These are phyloP conservation scores for Rhipidura dahli DNA, from an alignment of 2,113 vertebrate species.

Conservation along the genomic window DNA sequence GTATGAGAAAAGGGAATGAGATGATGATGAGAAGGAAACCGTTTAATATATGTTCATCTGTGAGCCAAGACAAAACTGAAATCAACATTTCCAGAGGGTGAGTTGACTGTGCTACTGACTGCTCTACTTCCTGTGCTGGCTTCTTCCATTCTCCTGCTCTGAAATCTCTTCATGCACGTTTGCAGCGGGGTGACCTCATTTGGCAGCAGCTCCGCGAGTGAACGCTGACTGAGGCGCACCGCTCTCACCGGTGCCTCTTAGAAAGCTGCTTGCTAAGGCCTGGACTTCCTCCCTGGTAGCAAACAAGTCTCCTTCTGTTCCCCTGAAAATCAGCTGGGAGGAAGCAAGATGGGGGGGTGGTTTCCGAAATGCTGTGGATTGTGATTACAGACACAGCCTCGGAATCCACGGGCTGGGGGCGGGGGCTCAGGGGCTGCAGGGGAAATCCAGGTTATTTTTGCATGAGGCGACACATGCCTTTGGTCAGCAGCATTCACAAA, in stretches of 20 bases:
- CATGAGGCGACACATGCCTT: background rate
- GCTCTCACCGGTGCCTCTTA: background rate
- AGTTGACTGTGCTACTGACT: background rate
- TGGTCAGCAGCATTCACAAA: background rate
- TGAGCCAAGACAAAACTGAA: conserved; percentile 1
- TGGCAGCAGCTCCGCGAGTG: background rate
- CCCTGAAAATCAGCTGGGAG: conserved; percentile 64
- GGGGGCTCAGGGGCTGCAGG: background rate
- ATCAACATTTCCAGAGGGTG: conserved; percentile 43
- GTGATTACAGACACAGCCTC: background rate
- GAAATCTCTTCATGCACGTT: background rate
- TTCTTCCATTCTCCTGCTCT: background rate
- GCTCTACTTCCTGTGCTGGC: conserved; percentile 38
- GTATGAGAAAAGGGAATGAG: background rate
- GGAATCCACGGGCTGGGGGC: background rate
- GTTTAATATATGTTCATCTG: background rate
- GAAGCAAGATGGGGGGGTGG: conserved; percentile 57
- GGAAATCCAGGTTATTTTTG: background rate
- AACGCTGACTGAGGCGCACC: background rate
- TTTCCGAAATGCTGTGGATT: conserved; percentile 36
- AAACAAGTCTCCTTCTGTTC: conserved; percentile 67
- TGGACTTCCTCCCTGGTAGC: conserved; percentile 48
- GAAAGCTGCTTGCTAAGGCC: conserved; percentile 1
- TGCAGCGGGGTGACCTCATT: conserved; percentile 43
- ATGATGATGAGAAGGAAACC: background rate